A percentile compares a stretch with the other conserved stretches of the same genome.
These are phyloP conservation scores for Orycteropus afer DNA, from an alignment of 2,113 vertebrate genomes.

Conservation along the genomic window DNA sequence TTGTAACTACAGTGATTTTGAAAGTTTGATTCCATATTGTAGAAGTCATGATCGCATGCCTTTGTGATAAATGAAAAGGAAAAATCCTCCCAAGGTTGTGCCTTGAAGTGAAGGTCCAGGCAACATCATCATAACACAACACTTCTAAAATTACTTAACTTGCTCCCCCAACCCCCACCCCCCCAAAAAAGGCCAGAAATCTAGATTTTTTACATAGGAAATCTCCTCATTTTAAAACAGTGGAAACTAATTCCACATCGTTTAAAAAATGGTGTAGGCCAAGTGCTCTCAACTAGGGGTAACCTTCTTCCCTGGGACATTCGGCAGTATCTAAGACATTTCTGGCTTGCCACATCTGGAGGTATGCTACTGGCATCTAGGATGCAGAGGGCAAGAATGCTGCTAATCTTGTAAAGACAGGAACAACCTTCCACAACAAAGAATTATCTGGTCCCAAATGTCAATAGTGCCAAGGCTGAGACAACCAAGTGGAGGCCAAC, in stretches of 20 bases:
- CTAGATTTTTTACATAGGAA: not conserved
- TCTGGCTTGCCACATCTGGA: not conserved
- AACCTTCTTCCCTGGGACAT: not conserved
- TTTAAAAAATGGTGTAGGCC: not conserved
- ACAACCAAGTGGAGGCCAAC: not conserved
- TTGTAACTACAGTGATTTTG: not conserved
- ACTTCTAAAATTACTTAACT: not conserved
- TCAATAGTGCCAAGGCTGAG: not conserved
- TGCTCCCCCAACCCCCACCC: too few relatives aligned
- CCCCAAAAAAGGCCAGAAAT: not conserved
- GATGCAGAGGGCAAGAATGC: not conserved
- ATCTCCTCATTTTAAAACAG: not conserved
- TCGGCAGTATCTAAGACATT: not conserved
- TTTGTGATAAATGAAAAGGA: not conserved
- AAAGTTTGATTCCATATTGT: not conserved
- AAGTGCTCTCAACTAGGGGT: not conserved
- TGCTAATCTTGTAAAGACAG: not conserved
- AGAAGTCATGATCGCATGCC: not conserved
- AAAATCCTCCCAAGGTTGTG: not conserved
- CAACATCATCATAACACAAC: not conserved
- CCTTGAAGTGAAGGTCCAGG: not conserved
- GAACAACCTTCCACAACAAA: not conserved
- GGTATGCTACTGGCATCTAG: not conserved
- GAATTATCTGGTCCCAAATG: not conserved
- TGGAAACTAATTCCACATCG: not conserved